phyloP scores from a whole-genome alignment of 2,888 invertebrate genomes.

The Caenorhabditis sp. region DNA sequence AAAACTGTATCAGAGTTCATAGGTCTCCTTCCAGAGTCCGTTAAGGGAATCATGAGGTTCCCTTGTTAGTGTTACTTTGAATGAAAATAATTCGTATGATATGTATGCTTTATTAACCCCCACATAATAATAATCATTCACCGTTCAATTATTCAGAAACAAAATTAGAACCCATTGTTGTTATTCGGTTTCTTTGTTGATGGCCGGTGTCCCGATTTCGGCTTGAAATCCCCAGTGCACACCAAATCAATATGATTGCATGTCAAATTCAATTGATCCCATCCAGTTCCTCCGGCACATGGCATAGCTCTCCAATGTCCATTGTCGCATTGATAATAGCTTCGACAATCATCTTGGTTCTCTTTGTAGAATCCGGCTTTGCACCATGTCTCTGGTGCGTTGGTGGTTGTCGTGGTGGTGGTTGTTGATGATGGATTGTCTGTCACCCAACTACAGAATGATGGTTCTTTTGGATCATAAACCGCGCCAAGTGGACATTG shows the following conservation, averaged over 20 bases:
- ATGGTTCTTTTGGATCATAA: no score
- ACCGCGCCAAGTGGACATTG: no score
- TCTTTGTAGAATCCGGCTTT: not conserved
- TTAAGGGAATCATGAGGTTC: no score
- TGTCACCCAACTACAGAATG: no score
- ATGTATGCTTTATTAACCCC: no score
- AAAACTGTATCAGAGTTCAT: no score
- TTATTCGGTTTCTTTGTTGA: constrained; percentile 1
- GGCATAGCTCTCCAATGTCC: not conserved
- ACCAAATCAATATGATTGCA: constrained; percentile 1
- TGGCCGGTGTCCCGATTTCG: constrained; percentile 14
- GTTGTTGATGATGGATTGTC: not conserved
- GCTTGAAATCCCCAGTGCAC: not conserved
- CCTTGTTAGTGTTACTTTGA: no score
- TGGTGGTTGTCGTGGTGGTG: not conserved
- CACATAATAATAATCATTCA: no score
- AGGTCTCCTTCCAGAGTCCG: no score
- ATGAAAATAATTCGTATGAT: no score
- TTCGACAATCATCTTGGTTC: not conserved
- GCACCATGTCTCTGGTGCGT: not conserved
- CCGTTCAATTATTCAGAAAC: no score
- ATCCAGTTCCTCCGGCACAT: not conserved
- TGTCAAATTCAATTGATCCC: not conserved
- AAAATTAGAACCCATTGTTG: constrained; percentile 3
- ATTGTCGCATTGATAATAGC: not conserved